Base-by-base conservation (phyloP, 2,113 vertebrate species). In the Leucopsar rothschildi region DNA sequence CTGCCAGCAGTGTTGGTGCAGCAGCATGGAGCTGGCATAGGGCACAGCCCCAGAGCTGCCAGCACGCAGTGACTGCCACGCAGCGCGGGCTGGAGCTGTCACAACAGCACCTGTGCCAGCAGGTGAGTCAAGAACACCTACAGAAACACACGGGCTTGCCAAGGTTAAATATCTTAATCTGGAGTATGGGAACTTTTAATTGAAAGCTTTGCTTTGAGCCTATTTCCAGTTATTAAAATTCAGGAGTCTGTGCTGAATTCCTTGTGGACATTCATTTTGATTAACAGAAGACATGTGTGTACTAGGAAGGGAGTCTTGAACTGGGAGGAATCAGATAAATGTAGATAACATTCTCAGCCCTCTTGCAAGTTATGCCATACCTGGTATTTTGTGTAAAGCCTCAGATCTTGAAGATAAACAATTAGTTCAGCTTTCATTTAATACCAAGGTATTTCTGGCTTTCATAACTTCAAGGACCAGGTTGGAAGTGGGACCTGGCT, bases 141-240 rank as follows among this genome's bases (percentile, higher is more conserved):
- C 64, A 73, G 88, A 94, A 93, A 93, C 76, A 71, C 88, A 78
- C 15, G 40, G 88, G 57, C 86, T 88, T 95, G 85, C 94, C 94
- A 95, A 96, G 85, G 88, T 95, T 96, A 96, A 95, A 95, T 93
- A 96, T 92, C 94, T 94, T 94, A 92, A 96, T 94, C 92, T 96
- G 86, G 53, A 93, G 90, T 69, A 86, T 10, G 72, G 88, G 72
- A 95, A 92, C 79, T 94, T 97, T 90, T 95, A 96, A 96, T 94
- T 94, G 90, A 92, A 96, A 90, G 61, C 88, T 97, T 93, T 95
- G 93, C 95, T 97, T 96, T 94, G 92, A 94, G 92, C 94, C 82
- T 19, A 4, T 93, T 96, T 92, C 72, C 76, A 83, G 76, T 95
- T 90, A 96, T 96, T 95, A 95, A 93, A 94, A 93, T 97, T 94